phyloP scores from a whole-genome alignment of 2,113 vertebrate genomes.

The Apodemus speciosus region DNA sequence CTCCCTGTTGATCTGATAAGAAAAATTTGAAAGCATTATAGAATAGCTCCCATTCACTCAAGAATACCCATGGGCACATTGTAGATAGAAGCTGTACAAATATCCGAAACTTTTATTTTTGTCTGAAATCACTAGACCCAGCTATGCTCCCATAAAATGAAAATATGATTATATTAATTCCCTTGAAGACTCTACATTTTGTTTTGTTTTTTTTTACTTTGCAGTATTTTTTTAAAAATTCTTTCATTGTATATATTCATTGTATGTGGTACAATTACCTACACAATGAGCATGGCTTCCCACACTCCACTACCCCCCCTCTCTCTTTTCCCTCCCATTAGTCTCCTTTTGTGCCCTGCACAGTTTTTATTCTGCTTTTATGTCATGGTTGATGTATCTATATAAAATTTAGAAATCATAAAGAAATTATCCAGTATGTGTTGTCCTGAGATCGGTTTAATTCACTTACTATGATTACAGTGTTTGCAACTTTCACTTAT shows the following conservation, averaged over 20 bases:
- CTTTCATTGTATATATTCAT: neutral
- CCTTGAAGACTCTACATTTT: neutral
- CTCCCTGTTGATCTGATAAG: neutral
- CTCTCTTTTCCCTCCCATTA: neutral
- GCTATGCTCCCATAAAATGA: neutral
- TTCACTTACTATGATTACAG: neutral
- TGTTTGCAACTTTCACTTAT: neutral
- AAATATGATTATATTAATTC: neutral
- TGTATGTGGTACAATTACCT: neutral
- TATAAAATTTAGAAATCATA: neutral
- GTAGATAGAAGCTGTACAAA: neutral
- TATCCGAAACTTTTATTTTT: neutral
- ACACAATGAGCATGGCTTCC: neutral
- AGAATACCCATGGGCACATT: neutral
- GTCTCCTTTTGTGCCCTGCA: no score
- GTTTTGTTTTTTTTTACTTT: neutral
- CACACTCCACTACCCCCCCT: neutral
- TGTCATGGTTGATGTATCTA: neutral
- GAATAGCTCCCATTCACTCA: neutral
- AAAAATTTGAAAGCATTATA: neutral
- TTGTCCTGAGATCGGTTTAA: neutral
- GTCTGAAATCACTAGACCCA: slow-evolving; percentile 11
- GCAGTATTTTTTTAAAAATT: neutral
- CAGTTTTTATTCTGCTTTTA: neutral
- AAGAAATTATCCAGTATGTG: neutral